These are phyloP conservation scores for Macrobrachium rosenbergii DNA, from an alignment of 1,140 invertebrate genomes.

Conservation along the genomic window DNA sequence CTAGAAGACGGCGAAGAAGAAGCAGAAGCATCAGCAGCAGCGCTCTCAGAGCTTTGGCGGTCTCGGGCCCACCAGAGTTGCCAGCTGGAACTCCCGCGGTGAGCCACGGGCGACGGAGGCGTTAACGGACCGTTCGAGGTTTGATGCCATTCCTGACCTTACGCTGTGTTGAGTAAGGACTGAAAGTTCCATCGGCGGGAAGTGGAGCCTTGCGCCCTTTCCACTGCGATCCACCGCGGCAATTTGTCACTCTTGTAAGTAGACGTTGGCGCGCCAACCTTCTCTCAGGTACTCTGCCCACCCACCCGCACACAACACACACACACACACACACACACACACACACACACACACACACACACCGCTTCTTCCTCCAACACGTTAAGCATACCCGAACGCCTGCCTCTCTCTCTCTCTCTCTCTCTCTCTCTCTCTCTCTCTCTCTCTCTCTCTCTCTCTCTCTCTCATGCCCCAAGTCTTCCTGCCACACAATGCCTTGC, in stretches of 20 bases:
- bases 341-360: no score
- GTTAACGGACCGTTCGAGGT: not conserved
- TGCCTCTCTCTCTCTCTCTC: slow-evolving; percentile 3
- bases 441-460: not conserved
- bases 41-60: no score
- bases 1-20: no score
- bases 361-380: no score
- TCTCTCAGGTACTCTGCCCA: no score
- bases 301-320: not conserved
- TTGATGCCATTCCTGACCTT: not conserved
- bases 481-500: no score
- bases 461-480: no score
- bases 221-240: not conserved
- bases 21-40: no score
- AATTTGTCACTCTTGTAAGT: slow-evolving; percentile 52
- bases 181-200: not conserved
- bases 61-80: slow-evolving; percentile 14
- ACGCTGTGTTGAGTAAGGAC: not conserved
- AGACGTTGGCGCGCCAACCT: slow-evolving; percentile 30
- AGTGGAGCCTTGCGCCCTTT: slow-evolving; percentile 9
- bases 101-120: not conserved
- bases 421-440: slow-evolving; percentile 6
- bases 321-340: not conserved
- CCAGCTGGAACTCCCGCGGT: slow-evolving; percentile 29
- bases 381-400: not conserved